These are phyloP conservation scores for Myotis planiceps DNA, from an alignment of 2,797 vertebrate genomes.

Conservation along the genomic window DNA sequence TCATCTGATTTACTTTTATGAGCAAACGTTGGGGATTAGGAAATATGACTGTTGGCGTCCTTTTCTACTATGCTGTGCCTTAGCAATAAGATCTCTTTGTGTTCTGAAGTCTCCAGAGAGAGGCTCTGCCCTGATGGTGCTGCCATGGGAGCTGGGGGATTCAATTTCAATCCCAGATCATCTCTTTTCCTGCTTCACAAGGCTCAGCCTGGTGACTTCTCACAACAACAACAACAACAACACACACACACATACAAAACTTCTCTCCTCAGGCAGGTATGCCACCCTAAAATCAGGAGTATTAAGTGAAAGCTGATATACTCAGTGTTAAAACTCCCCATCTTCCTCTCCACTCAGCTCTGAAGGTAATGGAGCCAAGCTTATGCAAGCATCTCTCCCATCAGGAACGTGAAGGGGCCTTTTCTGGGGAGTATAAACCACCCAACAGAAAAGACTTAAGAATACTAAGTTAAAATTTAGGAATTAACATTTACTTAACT, in stretches of 20 bases:
- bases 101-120: background rate
- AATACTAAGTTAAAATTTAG: background rate
- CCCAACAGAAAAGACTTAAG: background rate
- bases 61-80: background rate
- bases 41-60: background rate
- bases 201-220: background rate
- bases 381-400: background rate
- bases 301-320: background rate
- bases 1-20: conserved; percentile 31
- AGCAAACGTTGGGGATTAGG: background rate
- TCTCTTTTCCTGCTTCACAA: background rate
- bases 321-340: background rate
- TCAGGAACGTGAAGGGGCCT: background rate
- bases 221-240: background rate
- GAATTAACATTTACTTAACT: background rate
- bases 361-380: background rate
- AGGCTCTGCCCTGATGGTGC: accelerated
- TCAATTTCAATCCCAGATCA: background rate
- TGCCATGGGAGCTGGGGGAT: background rate
- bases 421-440: background rate
- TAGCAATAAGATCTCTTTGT: background rate
- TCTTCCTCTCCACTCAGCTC: background rate
- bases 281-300: background rate
- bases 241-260: background rate
- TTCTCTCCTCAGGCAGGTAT: background rate